Base-by-base conservation (phyloP, 64 coral and sea anemone species). In the Catalaphyllia jardinei region DNA sequence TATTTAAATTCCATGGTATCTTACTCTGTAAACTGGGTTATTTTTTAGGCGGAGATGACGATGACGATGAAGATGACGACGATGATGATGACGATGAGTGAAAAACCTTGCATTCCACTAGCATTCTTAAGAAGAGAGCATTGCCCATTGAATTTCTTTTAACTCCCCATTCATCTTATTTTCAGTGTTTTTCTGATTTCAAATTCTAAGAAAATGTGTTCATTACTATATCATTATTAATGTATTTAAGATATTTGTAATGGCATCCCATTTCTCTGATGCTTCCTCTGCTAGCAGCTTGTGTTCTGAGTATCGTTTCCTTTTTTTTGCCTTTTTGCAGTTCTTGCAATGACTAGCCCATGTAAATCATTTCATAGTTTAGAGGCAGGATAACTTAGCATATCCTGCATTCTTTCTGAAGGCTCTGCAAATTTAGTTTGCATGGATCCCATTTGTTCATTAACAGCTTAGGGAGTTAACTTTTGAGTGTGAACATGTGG, bases 31-130 rank as follows among this genome's bases (percentile, higher is more conserved):
- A 18, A 55, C 10, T 67, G 29, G 10, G 14, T 71, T 76, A 29
- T 79, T 88, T n/a, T 31, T 93, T 72, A 72, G 82, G 39, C 25
- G 93, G 89, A 60, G 93, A 90, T 60, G 93, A 91, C 29, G 94
- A 95, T 4, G 94, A 96, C 2, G 94, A 96, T 14, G 93, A 94
- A 0, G 94, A 96, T 51, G 94, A 95, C 52, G 94, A 95, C 22
- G 89, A 92, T 62, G 83, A 93, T 49, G 92, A 94, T 31, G 92
- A 94, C 49, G 88, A 83, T 62, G 61, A 75, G 29, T 79, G n/a
- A 73, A 24, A 19, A 49, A 17, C 22, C 15, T 33, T 1, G 61
- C 63, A 20, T 62, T 60, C 0, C 72, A 42, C 33, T 88, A 65
- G 11, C 72, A 13, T 61, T 27, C 13, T 24, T 64, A 20, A 46